Conservation (phyloP, 2,113 vertebrate species). For the Rhipidura dahli region DNA sequence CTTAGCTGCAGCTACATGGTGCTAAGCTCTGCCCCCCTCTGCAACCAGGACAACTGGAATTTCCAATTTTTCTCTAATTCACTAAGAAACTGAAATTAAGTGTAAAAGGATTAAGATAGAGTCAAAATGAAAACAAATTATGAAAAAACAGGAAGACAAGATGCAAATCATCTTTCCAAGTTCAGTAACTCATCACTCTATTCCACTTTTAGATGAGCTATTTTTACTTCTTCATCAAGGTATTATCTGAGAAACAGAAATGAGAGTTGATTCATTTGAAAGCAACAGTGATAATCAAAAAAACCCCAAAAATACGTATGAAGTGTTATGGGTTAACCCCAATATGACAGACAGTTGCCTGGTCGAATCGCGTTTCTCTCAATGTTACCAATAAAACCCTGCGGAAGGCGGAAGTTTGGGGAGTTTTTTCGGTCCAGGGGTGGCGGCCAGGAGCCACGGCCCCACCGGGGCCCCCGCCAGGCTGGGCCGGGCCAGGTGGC, state of each 20-base stretch:
- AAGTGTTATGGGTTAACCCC: no score
- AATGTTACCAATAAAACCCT: no score
- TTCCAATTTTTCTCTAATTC: neutral
- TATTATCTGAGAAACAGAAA: neutral
- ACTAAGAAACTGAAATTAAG: neutral
- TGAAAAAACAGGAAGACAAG: neutral
- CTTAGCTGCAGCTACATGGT: neutral
- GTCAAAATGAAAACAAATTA: neutral
- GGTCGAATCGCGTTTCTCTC: no score
- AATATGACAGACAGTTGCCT: no score
- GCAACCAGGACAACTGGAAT: neutral
- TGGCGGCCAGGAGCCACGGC: no score
- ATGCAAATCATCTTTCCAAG: neutral
- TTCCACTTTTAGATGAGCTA: neutral
- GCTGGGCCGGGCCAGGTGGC: no score
- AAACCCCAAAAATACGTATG: neutral
- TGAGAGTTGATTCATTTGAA: neutral
- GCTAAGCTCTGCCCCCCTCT: neutral
- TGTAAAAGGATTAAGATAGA: neutral
- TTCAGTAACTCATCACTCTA: neutral
- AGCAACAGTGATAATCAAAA: neutral
- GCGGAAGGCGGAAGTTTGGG: no score
- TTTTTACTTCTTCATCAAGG: neutral
- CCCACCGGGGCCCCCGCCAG: no score
- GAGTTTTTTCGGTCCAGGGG: no score